These are phyloP conservation scores for Gastracanthus pulcherrimus DNA, from an alignment of 2,888 invertebrate species.

Conservation along the genomic window DNA sequence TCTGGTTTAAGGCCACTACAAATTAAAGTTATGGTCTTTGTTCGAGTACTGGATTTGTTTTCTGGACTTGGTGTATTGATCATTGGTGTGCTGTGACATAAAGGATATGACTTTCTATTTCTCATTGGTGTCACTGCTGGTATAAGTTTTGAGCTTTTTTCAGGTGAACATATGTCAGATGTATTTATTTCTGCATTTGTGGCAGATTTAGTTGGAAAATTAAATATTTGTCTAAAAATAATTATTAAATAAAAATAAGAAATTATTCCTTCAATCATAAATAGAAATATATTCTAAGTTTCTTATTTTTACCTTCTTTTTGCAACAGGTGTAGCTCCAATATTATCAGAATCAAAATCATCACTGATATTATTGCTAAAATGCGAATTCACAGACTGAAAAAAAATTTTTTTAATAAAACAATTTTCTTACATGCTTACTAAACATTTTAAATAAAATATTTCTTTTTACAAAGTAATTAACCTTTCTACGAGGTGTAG, in stretches of 20 bases:
- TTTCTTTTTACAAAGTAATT: too few species aligned
- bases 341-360: slow-evolving; percentile 51
- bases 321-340: slow-evolving; percentile 49
- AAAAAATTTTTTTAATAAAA: not conserved
- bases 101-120: slow-evolving; percentile 56
- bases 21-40: slow-evolving; percentile 60
- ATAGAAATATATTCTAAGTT: not conserved
- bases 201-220: not conserved
- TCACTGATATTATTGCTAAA: slow-evolving; percentile 6
- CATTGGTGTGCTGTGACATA: slow-evolving; percentile 68
- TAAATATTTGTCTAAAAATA: not conserved
- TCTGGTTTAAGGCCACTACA: slow-evolving; percentile 63
- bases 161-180: slow-evolving; percentile 17
- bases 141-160: slow-evolving; percentile 17
- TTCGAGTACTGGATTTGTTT: not conserved
- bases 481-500: slow-evolving; percentile 53
- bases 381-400: not conserved
- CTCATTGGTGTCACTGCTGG: slow-evolving; percentile 38
- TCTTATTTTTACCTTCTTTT: slow-evolving; percentile 39
- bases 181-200: not conserved
- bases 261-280: not conserved
- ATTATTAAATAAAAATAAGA: not conserved
- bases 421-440: not conserved
- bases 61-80: not conserved
- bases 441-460: not conserved